Evolutionary conservation across 2,113 vertebrate species (phyloP).

Genomic region (Anas platyrhynchos): DNA sequence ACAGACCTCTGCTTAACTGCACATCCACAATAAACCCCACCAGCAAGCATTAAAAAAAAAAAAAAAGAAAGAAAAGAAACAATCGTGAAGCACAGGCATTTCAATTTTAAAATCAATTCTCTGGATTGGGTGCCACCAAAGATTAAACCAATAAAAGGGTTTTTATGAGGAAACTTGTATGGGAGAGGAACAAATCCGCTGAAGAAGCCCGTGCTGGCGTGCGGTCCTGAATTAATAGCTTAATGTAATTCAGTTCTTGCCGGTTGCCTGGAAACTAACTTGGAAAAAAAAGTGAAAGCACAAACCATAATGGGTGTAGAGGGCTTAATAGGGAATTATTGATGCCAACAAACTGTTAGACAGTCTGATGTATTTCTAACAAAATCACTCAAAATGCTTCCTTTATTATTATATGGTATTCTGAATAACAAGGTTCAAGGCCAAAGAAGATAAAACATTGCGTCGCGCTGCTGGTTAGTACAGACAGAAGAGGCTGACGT

Average conservation of each 20-base stretch:
- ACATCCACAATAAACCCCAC: not conserved
- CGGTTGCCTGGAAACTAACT: slow-evolving; percentile 83
- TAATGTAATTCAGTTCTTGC: slow-evolving; percentile 74
- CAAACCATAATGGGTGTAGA: slow-evolving; percentile 63
- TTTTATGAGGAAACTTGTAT: not conserved
- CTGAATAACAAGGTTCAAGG: not conserved
- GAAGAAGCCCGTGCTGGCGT: slow-evolving; percentile 42
- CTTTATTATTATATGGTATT: not conserved
- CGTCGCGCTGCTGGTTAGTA: not conserved
- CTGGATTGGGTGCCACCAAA: not conserved
- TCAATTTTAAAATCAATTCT: not conserved
- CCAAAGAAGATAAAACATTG: not conserved
- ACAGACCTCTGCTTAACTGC: not conserved
- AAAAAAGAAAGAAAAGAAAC: not conserved
- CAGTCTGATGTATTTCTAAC: slow-evolving; percentile 29
- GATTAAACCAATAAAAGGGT: not conserved
- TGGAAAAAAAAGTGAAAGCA: slow-evolving; percentile 21
- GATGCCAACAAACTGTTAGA: slow-evolving; percentile 60
- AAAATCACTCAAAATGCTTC: slow-evolving; percentile 7
- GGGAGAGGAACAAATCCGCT: slow-evolving; percentile 27
- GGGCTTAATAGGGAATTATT: slow-evolving; percentile 77
- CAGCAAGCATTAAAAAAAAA: not conserved
- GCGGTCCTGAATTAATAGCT: slow-evolving; percentile 76
- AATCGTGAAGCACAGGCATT: not conserved
- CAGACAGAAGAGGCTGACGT: not conserved